These are phyloP conservation scores for Myiothlypis coronata DNA, from an alignment of 2,797 vertebrate species.

Conservation along the genomic window DNA sequence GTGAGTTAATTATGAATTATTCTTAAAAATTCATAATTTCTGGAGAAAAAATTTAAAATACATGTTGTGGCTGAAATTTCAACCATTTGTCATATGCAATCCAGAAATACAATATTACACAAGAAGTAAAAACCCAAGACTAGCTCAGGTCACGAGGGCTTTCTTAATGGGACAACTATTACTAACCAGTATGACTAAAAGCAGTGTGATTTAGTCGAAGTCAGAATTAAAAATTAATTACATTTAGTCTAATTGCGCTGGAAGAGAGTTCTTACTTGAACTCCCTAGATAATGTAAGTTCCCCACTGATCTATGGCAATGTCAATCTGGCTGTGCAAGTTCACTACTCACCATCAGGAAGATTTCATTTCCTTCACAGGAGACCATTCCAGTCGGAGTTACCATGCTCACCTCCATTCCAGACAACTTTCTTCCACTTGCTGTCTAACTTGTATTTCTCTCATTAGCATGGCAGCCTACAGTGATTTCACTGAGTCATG, in stretches of 20 bases:
- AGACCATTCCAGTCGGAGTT: background rate
- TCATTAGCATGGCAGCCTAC: background rate
- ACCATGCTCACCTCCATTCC: background rate
- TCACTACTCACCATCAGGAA: background rate
- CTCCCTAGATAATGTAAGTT: background rate
- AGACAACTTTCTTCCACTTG: background rate
- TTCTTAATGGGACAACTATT: background rate
- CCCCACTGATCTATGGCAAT: background rate
- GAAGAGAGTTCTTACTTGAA: background rate
- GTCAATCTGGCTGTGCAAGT: accelerated
- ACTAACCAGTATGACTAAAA: background rate
- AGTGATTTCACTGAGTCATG: background rate
- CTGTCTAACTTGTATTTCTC: background rate
- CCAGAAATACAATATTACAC: background rate
- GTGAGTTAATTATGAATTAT: background rate
- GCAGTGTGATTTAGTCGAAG: background rate
- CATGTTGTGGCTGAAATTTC: background rate
- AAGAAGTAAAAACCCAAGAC: background rate
- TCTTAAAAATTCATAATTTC: background rate
- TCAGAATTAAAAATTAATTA: background rate
- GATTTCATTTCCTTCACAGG: background rate
- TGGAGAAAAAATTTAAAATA: background rate
- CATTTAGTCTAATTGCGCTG: background rate
- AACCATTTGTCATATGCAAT: background rate
- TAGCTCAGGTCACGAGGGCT: background rate